Conservation (phyloP, 2,113 vertebrate genomes). For the Chiloscyllium plagiosum region DNA sequence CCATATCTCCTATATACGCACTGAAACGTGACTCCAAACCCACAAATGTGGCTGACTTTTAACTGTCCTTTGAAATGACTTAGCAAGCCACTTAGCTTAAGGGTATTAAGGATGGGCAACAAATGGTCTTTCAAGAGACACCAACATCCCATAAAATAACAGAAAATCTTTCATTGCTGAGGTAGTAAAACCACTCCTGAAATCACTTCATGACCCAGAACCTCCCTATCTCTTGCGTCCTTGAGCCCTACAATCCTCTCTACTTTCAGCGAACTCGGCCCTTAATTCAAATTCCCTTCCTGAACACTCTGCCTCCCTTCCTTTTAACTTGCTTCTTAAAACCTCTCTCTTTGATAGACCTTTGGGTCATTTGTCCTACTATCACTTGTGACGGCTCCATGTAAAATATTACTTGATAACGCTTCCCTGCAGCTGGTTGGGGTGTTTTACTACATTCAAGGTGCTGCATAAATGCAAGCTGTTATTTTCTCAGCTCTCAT, state of each 20-base stretch:
- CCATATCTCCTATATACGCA: too few species aligned
- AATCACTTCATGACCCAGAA: not conserved
- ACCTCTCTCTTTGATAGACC: not conserved
- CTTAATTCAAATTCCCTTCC: not conserved
- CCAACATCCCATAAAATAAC: too few species aligned
- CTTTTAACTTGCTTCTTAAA: not conserved
- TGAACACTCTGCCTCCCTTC: not conserved
- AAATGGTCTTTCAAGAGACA: too few species aligned
- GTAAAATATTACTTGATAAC: not conserved
- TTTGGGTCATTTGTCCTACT: not conserved
- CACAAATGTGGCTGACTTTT: too few species aligned
- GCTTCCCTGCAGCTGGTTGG: not conserved
- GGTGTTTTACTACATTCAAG: not conserved
- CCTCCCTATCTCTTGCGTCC: not conserved
- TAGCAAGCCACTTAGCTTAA: too few species aligned
- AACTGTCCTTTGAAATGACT: too few species aligned
- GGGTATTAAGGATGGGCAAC: too few species aligned
- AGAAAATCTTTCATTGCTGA: too few species aligned
- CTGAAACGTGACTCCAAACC: too few species aligned
- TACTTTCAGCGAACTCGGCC: not conserved
- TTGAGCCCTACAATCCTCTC: not conserved
- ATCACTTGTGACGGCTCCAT: not conserved
- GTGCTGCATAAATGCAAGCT: not conserved
- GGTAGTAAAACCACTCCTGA: not conserved
- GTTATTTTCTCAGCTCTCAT: not conserved